Base-by-base conservation (phyloP, 1,140 invertebrate species). In the Drosophila bocki region DNA sequence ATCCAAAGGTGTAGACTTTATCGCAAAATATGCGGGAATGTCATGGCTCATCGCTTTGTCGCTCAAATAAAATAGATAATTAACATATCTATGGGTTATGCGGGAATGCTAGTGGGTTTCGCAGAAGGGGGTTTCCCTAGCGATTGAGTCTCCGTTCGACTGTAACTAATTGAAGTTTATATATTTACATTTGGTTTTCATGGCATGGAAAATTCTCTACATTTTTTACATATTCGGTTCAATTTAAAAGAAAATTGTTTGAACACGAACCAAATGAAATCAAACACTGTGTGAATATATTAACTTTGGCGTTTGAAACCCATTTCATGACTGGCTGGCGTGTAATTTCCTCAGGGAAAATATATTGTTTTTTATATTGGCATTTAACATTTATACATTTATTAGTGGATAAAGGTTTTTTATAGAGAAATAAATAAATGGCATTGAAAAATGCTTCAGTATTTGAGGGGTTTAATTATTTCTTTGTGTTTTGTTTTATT, bases 21-120 rank as follows among this genome's bases (percentile, higher is more conserved):
- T 37, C 50, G 37, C 47, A 67, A 63, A 47, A 48, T 63, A 75
- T 75, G 69, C 59, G 59, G 59, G 59, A 41, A 42, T 74, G 57
- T 56, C 48, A 74, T 35, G 59, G 59, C 8, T 44, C 67, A 60
- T 48, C 67, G 69, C 44, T 37, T 60, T 45, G 54, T 47, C 54
- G 53, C 65, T 47, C 65, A 58, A 41, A 70, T 26, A 74, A 59
- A 60, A 42, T 37, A 42, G 17, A 71, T 72, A 74, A 74, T 72
- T 72, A 74, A 51, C 70, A 74, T 72, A 72, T 74, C 63, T 41
- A 22, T 69, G 47, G 54, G 22, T 19, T 51, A 67, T 69, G 45
- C n/a, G 65, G 61, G 42, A 48, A 68, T 37, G 26, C 7, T 22
- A 22, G 44, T 64, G 44, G n/a, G 57, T 22, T 48, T 19, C 5